phyloP scores from a whole-genome alignment of 1,140 invertebrate genomes.

The Oryzaephilus surinamensis region DNA sequence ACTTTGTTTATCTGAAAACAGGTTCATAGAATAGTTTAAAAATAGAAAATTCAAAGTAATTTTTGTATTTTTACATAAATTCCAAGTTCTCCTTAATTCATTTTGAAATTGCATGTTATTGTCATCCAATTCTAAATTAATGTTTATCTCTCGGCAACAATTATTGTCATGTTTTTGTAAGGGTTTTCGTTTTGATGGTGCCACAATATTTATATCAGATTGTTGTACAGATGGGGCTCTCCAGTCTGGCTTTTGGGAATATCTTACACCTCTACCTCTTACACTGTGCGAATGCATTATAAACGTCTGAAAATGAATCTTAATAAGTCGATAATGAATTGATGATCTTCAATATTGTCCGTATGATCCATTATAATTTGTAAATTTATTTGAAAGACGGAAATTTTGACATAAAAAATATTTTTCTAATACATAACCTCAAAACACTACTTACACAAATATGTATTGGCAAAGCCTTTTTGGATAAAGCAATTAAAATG shows the following conservation, averaged over 20 bases:
- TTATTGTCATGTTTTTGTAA: constrained; percentile 26
- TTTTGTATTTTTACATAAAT: constrained; percentile 22
- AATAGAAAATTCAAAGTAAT: constrained; percentile 8
- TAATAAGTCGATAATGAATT: no score
- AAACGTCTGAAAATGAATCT: no score
- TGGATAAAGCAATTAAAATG: background rate
- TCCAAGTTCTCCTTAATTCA: constrained; percentile 21
- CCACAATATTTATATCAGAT: background rate
- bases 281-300: constrained; percentile 6
- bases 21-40: background rate
- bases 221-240: no score
- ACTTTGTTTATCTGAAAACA: constrained; percentile 44
- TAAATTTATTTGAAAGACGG: background rate
- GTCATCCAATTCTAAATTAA: constrained; percentile 20
- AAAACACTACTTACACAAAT: no score
- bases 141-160: constrained; percentile 19
- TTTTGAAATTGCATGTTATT: constrained; percentile 14
- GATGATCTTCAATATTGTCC: no score
- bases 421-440: no score
- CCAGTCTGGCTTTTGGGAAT: background rate
- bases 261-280: constrained; percentile 4
- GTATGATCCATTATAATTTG: background rate
- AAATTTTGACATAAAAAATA: no score
- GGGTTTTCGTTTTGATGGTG: constrained; percentile 4
- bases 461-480: background rate